Percentiles rank a stretch among this genome's conserved stretches.
These are phyloP conservation scores for Danaus chrysippus DNA, from an alignment of 2,888 invertebrate species.

Conservation along the genomic window DNA sequence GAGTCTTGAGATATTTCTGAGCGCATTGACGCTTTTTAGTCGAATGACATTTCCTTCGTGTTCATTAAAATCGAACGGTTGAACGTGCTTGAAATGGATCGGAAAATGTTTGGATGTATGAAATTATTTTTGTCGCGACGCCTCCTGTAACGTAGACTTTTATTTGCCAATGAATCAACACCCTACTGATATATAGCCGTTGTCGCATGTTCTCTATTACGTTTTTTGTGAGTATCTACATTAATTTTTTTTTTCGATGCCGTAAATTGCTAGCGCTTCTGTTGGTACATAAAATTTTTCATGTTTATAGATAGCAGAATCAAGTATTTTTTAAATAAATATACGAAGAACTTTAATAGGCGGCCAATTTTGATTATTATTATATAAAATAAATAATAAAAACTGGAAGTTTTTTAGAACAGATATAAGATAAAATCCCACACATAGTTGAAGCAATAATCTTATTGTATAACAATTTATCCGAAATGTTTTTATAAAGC, in stretches of 20 bases:
- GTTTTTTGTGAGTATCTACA: conserved; percentile 41
- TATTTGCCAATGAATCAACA: conserved; percentile 66
- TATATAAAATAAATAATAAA: too few species aligned
- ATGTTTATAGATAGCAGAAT: too few species aligned
- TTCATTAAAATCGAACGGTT: conserved; percentile 42
- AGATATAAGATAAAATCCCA: too few species aligned
- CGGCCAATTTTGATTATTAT: too few species aligned
- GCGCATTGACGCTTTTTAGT: conserved; percentile 20
- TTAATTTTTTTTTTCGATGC: conserved; percentile 32
- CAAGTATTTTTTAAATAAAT: too few species aligned
- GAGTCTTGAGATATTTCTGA: conserved; percentile 15
- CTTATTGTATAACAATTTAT: too few species aligned
- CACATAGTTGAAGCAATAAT: too few species aligned
- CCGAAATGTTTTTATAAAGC: too few species aligned
- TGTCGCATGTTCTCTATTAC: conserved; percentile 58
- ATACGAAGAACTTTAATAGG: too few species aligned
- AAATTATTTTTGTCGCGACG: conserved; percentile 65
- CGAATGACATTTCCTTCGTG: conserved; percentile 36
- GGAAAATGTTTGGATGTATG: conserved; percentile 61
- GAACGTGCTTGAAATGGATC: conserved; percentile 53
- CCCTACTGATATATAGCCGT: conserved; percentile 58
- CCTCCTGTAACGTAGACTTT: conserved; percentile 58
- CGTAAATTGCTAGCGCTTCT: conserved; percentile 27
- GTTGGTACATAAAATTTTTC: background rate
- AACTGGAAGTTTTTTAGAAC: too few species aligned